Evolutionary conservation across 2,113 vertebrate genomes (phyloP).

Genomic region (Acanthochromis polyacanthus): DNA sequence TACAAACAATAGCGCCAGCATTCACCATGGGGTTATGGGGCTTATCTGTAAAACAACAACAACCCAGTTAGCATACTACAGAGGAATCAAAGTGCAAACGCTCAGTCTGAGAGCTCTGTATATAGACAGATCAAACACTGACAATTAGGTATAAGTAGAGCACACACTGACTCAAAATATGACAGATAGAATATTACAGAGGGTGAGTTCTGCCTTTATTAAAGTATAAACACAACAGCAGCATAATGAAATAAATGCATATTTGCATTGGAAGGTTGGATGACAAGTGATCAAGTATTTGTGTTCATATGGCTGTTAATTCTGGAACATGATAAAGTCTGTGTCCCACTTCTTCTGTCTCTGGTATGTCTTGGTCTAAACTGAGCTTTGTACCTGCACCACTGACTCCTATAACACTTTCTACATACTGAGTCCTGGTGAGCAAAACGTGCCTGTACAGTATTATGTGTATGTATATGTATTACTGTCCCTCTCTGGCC

Average conservation of each 20-base stretch:
- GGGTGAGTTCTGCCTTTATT: no score
- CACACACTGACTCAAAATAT: slow-evolving; percentile 21
- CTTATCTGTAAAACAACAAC: slow-evolving; percentile 87
- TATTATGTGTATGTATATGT: no score
- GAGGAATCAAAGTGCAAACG: slow-evolving; percentile 31
- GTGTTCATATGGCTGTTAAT: neutral
- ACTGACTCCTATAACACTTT: no score
- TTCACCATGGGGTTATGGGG: slow-evolving; percentile 99
- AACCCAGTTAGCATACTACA: neutral
- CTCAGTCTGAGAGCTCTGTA: neutral
- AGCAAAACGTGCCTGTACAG: no score
- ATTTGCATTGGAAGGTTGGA: no score
- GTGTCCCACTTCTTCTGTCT: no score
- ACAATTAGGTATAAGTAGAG: neutral
- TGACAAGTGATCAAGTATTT: neutral
- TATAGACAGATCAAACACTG: slow-evolving; percentile 40
- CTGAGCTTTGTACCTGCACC: no score
- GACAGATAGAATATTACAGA: neutral
- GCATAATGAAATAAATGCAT: neutral
- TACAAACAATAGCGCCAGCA: slow-evolving; percentile 97
- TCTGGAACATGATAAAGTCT: no score
- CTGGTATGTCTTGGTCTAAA: no score
- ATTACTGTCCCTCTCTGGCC: no score
- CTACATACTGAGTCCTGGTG: no score
- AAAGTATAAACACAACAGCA: neutral